Conservation (phyloP, 2,888 invertebrate species). For the Pandemis cinnamomeana region DNA sequence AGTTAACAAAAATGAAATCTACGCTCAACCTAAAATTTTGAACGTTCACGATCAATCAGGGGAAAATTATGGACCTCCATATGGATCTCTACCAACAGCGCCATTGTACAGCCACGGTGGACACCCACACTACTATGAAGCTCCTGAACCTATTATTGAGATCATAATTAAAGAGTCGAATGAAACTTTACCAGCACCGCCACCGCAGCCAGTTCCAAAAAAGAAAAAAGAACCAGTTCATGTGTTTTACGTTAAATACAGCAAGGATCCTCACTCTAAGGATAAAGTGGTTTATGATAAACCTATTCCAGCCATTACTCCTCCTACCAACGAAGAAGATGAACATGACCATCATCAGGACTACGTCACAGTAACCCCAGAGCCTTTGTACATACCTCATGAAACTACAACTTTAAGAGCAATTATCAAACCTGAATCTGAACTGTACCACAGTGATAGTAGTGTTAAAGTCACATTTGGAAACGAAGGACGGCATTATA, state of each 20-base stretch:
- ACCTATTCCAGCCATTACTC: constrained; percentile 91
- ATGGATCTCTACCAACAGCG: constrained; percentile 74
- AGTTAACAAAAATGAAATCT: constrained; percentile 77
- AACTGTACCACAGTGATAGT: constrained; percentile 91
- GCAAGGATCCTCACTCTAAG: constrained; percentile 91
- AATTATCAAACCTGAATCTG: constrained; percentile 94
- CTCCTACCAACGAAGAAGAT: constrained; percentile 87
- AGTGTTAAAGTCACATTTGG: constrained; percentile 94
- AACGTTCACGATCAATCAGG: constrained; percentile 77
- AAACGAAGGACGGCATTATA: constrained; percentile 82
- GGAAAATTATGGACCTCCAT: constrained; percentile 78
- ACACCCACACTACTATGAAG: constrained; percentile 86
- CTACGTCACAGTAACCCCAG: constrained; percentile 83
- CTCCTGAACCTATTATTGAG: constrained; percentile 95
- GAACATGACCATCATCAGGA: constrained; percentile 83
- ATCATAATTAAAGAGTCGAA: constrained; percentile 96
- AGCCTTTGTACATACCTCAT: constrained; percentile 80
- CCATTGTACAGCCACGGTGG: constrained; percentile 79
- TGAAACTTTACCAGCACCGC: constrained; percentile 88
- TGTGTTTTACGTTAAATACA: constrained; percentile 96
- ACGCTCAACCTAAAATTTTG: constrained; percentile 79
- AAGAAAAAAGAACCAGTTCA: constrained; percentile 92
- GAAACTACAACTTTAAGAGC: constrained; percentile 92
- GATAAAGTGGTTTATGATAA: constrained; percentile 91
- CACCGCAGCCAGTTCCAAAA: constrained; percentile 79